These are phyloP conservation scores for Athene noctua DNA, from an alignment of 2,113 vertebrate genomes.

Conservation along the genomic window DNA sequence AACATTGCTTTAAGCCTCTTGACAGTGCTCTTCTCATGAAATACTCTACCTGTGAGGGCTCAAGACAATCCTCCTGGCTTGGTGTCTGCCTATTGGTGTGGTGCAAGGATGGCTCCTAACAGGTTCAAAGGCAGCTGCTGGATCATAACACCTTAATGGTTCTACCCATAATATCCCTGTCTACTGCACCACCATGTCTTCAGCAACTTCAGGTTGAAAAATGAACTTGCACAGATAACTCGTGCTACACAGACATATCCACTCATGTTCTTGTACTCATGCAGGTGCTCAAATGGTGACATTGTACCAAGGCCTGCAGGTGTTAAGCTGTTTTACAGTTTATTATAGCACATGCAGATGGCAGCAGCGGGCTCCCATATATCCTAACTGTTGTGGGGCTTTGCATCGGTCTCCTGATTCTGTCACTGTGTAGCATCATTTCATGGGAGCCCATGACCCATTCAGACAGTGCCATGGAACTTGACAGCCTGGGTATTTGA, in stretches of 20 bases:
- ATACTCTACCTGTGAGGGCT: neutral
- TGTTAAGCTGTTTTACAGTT: neutral
- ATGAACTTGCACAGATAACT: neutral
- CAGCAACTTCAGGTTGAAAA: neutral
- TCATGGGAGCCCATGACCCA: neutral
- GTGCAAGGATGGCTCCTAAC: neutral
- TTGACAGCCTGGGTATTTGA: neutral
- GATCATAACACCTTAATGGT: neutral
- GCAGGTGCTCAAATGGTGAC: neutral
- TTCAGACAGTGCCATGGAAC: neutral
- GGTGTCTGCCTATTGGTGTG: neutral
- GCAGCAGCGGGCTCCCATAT: neutral
- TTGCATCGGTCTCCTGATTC: neutral
- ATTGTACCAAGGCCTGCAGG: neutral
- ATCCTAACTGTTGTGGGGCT: accelerated
- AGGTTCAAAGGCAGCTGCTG: neutral
- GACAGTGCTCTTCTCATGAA: neutral
- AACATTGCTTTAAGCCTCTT: neutral
- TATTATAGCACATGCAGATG: neutral
- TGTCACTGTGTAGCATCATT: neutral
- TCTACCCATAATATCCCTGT: neutral
- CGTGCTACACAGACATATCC: accelerated
- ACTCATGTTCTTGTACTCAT: neutral
- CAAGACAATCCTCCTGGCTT: neutral
- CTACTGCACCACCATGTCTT: neutral